Conservation (phyloP, 1,140 invertebrate genomes). For the Drosophila gunungcola region DNA sequence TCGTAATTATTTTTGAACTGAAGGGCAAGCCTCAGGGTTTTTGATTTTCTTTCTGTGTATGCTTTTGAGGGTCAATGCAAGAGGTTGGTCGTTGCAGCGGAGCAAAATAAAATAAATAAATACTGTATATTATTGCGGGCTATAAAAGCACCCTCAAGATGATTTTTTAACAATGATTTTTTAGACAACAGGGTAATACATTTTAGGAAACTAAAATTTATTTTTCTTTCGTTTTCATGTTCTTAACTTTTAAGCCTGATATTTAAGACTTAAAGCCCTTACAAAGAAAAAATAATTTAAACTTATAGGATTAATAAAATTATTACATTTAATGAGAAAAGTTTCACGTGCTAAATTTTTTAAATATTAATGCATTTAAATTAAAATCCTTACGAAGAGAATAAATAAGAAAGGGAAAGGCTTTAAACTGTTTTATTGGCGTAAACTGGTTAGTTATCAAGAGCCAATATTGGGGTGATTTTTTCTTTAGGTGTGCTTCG, state of each 20-base stretch:
- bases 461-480: constrained; percentile 4
- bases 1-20: constrained; percentile 17
- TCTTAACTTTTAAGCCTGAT: no score
- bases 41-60: neutral
- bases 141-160: no score
- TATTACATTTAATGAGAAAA: no score
- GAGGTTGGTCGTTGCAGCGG: neutral
- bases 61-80: constrained; percentile 28
- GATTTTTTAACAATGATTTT: neutral
- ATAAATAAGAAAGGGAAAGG: no score
- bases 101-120: constrained; percentile 1
- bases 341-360: no score
- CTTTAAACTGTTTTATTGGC: no score
- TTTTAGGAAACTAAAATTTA: neutral
- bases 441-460: neutral
- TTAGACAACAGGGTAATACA: neutral
- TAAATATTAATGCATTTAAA: no score
- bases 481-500: constrained; percentile 2
- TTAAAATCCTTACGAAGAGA: no score
- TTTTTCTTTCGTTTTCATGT: neutral
- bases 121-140: neutral
- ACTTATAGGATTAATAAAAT: no score
- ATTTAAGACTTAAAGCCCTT: no score
- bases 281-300: no score
- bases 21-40: constrained; percentile 16